These are phyloP conservation scores for Trachelus troglodyta DNA, from an alignment of 2,888 invertebrate species.

Conservation along the genomic window DNA sequence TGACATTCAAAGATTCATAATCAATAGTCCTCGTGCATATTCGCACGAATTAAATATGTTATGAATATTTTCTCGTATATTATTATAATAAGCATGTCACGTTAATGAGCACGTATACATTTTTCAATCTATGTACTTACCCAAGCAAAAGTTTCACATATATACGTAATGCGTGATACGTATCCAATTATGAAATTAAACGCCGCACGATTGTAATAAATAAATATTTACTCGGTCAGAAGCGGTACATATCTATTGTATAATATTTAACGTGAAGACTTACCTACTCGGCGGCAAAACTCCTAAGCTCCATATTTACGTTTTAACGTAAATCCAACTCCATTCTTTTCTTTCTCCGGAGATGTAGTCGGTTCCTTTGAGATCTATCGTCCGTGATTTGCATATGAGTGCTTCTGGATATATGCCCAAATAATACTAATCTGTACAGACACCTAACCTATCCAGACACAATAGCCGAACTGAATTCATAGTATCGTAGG, in stretches of 20 bases:
- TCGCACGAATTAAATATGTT: neutral
- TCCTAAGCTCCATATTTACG: constrained; percentile 4
- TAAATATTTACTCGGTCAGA: neutral
- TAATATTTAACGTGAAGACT: neutral
- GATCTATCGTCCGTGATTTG: constrained; percentile 5
- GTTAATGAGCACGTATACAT: neutral
- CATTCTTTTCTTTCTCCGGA: neutral
- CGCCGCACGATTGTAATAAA: neutral
- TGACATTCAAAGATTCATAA: neutral
- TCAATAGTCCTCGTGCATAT: neutral
- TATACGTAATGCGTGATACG: neutral
- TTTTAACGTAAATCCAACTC: constrained; percentile 1
- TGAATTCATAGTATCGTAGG: neutral
- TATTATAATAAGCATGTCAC: no score
- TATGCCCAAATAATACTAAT: neutral
- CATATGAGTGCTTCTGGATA: constrained; percentile 9
- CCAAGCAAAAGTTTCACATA: neutral
- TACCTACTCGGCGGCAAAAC: neutral
- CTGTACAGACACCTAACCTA: neutral
- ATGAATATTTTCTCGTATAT: neutral
- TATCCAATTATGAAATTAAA: neutral
- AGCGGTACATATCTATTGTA: neutral
- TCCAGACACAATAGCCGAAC: neutral
- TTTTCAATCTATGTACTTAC: neutral
- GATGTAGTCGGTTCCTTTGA: constrained; percentile 1